These are phyloP conservation scores for Ptiloglossa arizonensis DNA, from an alignment of 1,140 invertebrate species.

Conservation along the genomic window DNA sequence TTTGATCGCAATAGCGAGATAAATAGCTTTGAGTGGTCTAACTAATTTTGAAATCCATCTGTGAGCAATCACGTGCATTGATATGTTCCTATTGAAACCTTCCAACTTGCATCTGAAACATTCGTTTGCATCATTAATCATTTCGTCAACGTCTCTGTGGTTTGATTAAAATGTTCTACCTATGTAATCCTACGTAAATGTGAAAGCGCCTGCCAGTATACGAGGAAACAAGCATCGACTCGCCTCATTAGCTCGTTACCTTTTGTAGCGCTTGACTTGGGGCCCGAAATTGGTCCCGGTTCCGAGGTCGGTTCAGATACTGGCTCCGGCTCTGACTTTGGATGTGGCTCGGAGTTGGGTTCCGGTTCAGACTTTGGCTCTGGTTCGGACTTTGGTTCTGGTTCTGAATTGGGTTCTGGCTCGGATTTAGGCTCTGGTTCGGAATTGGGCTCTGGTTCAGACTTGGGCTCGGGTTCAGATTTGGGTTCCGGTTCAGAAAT, in stretches of 20 bases:
- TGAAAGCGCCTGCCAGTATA: slow-evolving; percentile 37
- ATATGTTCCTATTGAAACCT: no score
- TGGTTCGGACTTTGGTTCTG: slow-evolving; percentile 76
- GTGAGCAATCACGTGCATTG: no score
- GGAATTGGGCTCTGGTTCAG: slow-evolving; percentile 73
- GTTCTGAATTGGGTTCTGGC: slow-evolving; percentile 79
- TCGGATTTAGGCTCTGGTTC: slow-evolving; percentile 77
- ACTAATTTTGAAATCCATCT: no score
- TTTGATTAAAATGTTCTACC: neutral
- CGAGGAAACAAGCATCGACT: slow-evolving; percentile 50
- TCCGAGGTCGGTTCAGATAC: slow-evolving; percentile 80
- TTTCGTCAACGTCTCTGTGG: no score
- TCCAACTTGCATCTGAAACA: no score
- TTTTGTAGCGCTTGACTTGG: slow-evolving; percentile 70
- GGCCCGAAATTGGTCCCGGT: slow-evolving; percentile 76
- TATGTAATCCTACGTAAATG: slow-evolving; percentile 7
- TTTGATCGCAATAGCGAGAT: no score
- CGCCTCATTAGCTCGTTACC: slow-evolving; percentile 61
- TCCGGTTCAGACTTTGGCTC: slow-evolving; percentile 75
- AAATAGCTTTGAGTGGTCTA: no score
- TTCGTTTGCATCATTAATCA: no score
- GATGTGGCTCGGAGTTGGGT: slow-evolving; percentile 49
- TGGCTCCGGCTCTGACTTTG: slow-evolving; percentile 73
- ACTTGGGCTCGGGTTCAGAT: slow-evolving; percentile 71
- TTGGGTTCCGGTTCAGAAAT: slow-evolving; percentile 80